Evolutionary conservation across 2,888 invertebrate species (phyloP), one percentile per base, ranked within the genome.

Genomic region (Brachyptera risi): DNA sequence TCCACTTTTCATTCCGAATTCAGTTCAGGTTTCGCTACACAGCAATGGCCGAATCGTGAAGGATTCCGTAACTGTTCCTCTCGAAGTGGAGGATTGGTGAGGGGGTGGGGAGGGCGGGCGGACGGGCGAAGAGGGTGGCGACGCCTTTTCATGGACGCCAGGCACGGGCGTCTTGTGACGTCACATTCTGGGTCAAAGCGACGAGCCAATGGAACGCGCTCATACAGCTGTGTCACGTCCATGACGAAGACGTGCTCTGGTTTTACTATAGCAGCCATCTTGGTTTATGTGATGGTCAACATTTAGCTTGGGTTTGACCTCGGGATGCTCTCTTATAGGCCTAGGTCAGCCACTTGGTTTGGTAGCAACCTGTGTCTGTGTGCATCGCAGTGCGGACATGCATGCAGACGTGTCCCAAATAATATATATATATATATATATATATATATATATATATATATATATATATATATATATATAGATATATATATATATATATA

Each of bases 71-170:
- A n/a, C n/a, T n/a, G n/a, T n/a, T n/a, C n/a, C n/a, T n/a, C n/a
- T n/a, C n/a, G n/a, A n/a, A 60, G 50, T 51, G 56, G 47, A 42
- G 40, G 37, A 47, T 17, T n/a, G n/a, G n/a, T n/a, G n/a, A n/a
- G n/a, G 44, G 35, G 58, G 40, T 40, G 49, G 59, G 61, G 35
- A 50, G 60, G 54, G 11, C 24, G 7, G 63, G 61, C 64, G 65
- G 64, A 59, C 26, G 19, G 54, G 15, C 66, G 67, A 63, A 66
- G 63, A 65, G 68, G 65, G 65, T 64, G 64, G 27, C 56, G 47
- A 42, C 42, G 54, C 54, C 54, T 37, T 24, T 21, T 37, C 54
- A 54, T 38, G 50, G 54, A 54, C 54, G 37, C 54, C 37, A 21
- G 21, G 50, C 54, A 37, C 54, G 7, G 54, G 37, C 54, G 54